Conservation (phyloP, 1,140 invertebrate species). For the Eueides isabella region DNA sequence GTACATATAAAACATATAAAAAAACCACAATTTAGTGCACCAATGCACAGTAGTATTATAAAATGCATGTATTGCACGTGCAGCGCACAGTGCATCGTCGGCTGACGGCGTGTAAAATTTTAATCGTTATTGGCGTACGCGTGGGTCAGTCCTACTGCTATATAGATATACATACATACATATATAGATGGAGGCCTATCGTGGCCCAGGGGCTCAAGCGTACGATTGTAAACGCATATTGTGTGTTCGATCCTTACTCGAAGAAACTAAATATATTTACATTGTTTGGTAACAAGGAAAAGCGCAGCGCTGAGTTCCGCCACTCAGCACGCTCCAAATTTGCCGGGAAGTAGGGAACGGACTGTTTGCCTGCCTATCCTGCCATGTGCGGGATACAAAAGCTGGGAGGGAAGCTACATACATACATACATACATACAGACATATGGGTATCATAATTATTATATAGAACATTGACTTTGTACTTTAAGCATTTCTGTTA, state of each 20-base stretch:
- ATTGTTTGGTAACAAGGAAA: no score
- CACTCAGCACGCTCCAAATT: no score
- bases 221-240: no score
- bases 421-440: not conserved
- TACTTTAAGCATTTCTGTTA: not conserved
- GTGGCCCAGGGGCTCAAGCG: no score
- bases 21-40: not conserved
- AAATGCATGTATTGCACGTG: slow-evolving; percentile 25
- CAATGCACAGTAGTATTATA: not conserved
- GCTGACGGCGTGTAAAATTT: slow-evolving; percentile 30
- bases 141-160: slow-evolving; percentile 14
- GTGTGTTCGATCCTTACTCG: no score
- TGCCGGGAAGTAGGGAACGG: no score
- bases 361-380: no score
- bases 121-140: slow-evolving; percentile 28
- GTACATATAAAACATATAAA: not conserved
- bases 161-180: not conserved
- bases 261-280: no score
- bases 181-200: not conserved
- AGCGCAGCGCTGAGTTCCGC: no score
- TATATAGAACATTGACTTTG: not conserved
- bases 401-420: no score
- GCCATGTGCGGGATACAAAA: no score
- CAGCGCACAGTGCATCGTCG: slow-evolving; percentile 6
- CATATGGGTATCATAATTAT: not conserved